These are phyloP conservation scores for Amiota mariae DNA, from an alignment of 2,888 invertebrate species.

Conservation along the genomic window DNA sequence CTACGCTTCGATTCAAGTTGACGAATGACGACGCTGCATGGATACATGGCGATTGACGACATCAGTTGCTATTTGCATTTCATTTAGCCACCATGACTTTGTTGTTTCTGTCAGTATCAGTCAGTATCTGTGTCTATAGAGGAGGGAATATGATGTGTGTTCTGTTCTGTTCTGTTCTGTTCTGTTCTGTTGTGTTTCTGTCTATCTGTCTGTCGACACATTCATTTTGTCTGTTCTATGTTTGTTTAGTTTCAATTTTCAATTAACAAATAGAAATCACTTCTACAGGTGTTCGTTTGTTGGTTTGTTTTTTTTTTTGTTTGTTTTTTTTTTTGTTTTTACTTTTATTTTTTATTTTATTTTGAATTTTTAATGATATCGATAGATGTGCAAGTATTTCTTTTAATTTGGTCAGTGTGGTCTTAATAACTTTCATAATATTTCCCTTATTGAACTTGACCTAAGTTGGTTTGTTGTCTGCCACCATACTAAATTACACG, in stretches of 20 bases:
- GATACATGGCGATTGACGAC: constrained; percentile 32
- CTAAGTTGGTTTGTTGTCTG: no score
- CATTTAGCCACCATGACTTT: constrained; percentile 48
- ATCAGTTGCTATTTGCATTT: constrained; percentile 57
- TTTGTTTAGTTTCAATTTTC: constrained; percentile 28
- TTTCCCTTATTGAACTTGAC: no score
- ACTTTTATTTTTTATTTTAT: constrained; percentile 34
- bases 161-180: neutral
- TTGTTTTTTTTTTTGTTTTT: constrained; percentile 36
- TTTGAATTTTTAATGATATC: constrained; percentile 56
- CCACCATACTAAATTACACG: no score
- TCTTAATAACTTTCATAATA: no score
- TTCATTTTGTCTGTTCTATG: constrained; percentile 19
- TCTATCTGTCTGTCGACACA: neutral
- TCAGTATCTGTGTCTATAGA: constrained; percentile 16
- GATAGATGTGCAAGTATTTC: constrained; percentile 16
- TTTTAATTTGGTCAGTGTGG: no score
- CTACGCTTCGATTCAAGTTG: constrained; percentile 46
- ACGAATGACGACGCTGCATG: constrained; percentile 34
- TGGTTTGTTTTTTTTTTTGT: constrained; percentile 32
- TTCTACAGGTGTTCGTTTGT: constrained; percentile 41
- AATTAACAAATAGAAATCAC: neutral
- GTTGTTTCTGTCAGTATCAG: constrained; percentile 12
- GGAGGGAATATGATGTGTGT: neutral
- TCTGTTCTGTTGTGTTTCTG: constrained; percentile 28